Base-by-base conservation (phyloP, 2,888 invertebrate species). In the Apotomis turbidana region DNA sequence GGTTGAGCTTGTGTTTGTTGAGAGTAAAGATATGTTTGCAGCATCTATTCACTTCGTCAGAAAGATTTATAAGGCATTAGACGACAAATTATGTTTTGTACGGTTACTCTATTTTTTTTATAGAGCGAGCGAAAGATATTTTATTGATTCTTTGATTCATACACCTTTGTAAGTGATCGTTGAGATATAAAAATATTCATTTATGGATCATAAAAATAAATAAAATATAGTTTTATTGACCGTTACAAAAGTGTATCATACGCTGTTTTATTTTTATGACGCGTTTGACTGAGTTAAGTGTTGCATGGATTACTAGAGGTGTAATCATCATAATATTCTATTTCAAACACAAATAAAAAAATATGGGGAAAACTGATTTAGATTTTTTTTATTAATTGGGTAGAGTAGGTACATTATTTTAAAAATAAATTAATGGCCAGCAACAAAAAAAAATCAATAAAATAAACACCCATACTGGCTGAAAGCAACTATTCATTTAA, bases 51-150 rank as follows among this genome's bases (percentile, higher is more conserved):
- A 85, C 80, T 83, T 81, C 81, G 81, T 85, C 84, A 83, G 82
- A 81, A 84, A 84, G 85, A 85, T 85, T 85, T 85, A 85, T 83
- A 79, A 78, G 82, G 80, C 82, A 83, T 85, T 85, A 85, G 83
- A 81, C 79, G 83, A 82, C 83, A 83, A 84, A 84, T 82, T 85
- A 81, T 83, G 81, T 80, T 81, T 83, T 68, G 62, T 72, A 46
- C 58, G 68, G 41, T 52, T 49, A 72, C 68, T 71, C 62, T 83
- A 77, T 81, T 77, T 76, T 76, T 80, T 84, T 81, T 80, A 82
- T 79, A 76, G 77, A 70, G 74, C 76, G 72, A 75, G 76, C 77
- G 80, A 81, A 77, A 75, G 71, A 52, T 57, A 67, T 68, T 80
- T 81, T 82, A 82, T 82, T 79, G 80, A 81, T 81, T 64, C 15